Evolutionary conservation across 2,113 vertebrate species (phyloP).

Genomic region (Tylochromis polylepis): DNA sequence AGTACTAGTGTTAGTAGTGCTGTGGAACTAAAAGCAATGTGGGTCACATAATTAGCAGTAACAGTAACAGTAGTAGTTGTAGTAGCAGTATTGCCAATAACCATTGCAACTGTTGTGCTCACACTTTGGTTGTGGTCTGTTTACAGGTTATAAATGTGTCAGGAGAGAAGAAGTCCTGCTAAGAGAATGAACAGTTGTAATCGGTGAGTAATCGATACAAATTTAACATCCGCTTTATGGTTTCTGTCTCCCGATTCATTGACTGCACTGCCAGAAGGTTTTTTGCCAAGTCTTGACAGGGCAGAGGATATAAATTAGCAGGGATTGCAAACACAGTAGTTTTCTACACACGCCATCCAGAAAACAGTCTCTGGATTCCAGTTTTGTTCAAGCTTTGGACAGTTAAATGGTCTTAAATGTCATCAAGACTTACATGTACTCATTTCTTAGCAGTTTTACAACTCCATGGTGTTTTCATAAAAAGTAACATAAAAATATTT

Average conservation of each 20-base stretch:
- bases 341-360: not conserved
- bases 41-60: not conserved
- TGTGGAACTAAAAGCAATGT: not conserved
- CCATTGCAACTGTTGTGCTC: not conserved
- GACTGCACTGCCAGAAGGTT: not conserved
- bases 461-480: not conserved
- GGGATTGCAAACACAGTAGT: not conserved
- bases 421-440: not conserved
- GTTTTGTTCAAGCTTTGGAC: not conserved
- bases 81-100: not conserved
- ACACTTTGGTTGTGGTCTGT: not conserved
- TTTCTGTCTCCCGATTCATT: not conserved
- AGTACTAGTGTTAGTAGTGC: not conserved
- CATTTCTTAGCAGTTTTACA: not conserved
- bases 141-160: slow-evolving; percentile 48
- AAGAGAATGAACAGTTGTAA: slow-evolving; percentile 59
- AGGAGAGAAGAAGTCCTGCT: not conserved
- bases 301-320: not conserved
- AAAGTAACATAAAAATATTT: not conserved
- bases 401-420: not conserved
- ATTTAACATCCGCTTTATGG: not conserved
- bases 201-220: slow-evolving; percentile 48
- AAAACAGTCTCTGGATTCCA: not conserved
- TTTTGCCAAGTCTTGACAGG: not conserved
- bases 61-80: not conserved